These are phyloP conservation scores for Panopea generosa DNA, from an alignment of 2,888 invertebrate species.

Conservation along the genomic window DNA sequence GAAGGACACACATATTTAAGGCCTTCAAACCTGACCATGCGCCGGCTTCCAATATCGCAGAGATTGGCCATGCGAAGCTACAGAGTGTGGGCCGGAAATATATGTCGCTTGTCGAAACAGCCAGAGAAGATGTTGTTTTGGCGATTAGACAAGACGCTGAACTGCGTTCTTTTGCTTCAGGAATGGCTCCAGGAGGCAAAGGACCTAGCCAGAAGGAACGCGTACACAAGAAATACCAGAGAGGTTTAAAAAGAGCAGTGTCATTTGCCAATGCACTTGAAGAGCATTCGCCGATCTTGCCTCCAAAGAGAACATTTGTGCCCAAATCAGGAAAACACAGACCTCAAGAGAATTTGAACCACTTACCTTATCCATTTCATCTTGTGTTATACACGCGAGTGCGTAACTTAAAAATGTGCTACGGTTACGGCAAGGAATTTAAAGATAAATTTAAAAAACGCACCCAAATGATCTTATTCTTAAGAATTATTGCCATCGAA, in stretches of 20 bases:
- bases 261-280: conserved; percentile 3
- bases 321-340: conserved; percentile 9
- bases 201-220: not conserved
- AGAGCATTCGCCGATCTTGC: not conserved
- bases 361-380: no score
- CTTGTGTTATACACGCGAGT: no score
- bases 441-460: no score
- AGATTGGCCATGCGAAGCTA: conserved; percentile 19
- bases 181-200: conserved; percentile 6
- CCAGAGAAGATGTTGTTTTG: conserved; percentile 2
- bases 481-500: not conserved
- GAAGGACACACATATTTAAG: conserved; percentile 17
- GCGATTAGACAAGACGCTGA: conserved; percentile 11
- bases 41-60: conserved; percentile 23
- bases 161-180: not conserved
- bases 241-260: conserved; percentile 1
- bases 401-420: no score
- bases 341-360: not conserved
- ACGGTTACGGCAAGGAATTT: no score
- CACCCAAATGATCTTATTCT: no score
- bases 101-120: conserved; percentile 13
- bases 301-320: not conserved
- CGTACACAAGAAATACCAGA: not conserved
- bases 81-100: conserved; percentile 2
- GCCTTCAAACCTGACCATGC: conserved; percentile 14